Evolutionary conservation across 2,888 invertebrate species (phyloP).

Genomic region (Nysson spinosus): DNA sequence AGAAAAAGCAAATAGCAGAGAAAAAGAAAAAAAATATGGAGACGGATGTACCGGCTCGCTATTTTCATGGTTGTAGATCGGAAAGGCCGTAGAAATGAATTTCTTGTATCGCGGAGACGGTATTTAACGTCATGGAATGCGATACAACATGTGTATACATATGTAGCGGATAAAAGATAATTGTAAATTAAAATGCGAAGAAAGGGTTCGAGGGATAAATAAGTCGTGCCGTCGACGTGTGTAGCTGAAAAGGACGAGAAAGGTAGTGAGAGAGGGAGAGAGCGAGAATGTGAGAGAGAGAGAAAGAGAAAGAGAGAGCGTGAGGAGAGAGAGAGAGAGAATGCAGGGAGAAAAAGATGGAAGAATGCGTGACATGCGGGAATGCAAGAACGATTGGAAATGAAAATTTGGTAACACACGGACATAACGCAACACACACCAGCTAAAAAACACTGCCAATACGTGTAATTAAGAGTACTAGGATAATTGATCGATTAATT

Average conservation of each 20-base stretch:
- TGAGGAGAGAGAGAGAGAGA: background rate
- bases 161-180: slow-evolving; percentile 61
- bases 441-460: slow-evolving; percentile 77
- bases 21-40: background rate
- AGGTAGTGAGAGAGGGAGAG: slow-evolving; percentile 2
- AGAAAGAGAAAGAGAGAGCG: background rate
- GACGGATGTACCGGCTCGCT: slow-evolving; percentile 23
- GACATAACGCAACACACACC: slow-evolving; percentile 69
- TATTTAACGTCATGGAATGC: slow-evolving; percentile 30
- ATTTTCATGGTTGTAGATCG: slow-evolving; percentile 32
- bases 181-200: slow-evolving; percentile 63
- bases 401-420: slow-evolving; percentile 40
- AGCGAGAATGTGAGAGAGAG: background rate
- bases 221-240: slow-evolving; percentile 48
- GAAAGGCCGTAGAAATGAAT: slow-evolving; percentile 28
- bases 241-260: slow-evolving; percentile 32
- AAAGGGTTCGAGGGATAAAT: slow-evolving; percentile 7
- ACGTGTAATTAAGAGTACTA: slow-evolving; percentile 71
- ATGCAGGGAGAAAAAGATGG: background rate
- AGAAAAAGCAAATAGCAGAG: background rate
- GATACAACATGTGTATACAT: slow-evolving; percentile 59
- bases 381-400: background rate
- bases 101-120: slow-evolving; percentile 32
- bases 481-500: slow-evolving; percentile 64
- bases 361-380: too few relatives aligned